phyloP scores from a whole-genome alignment of 2,797 vertebrate genomes.

The Rhinichthys osculus region DNA sequence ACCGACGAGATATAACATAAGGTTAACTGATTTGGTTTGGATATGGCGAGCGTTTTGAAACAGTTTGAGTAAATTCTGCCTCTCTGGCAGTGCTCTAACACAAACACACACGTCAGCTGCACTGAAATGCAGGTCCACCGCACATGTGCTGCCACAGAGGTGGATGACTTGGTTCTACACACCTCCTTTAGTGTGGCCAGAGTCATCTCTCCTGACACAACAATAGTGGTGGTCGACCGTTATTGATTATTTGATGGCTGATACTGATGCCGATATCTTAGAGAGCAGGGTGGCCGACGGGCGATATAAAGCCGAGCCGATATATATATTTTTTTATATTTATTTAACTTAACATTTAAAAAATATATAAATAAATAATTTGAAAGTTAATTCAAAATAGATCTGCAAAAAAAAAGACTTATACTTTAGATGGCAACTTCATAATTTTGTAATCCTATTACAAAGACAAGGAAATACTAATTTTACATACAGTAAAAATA shows the following conservation, averaged over 20 bases:
- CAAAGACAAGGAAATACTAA: neutral
- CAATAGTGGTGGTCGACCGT: neutral
- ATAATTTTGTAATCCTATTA: no score
- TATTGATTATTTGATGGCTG: neutral
- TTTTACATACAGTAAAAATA: neutral
- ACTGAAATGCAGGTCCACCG: neutral
- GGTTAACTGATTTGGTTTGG: constrained; percentile 53
- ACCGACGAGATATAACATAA: constrained; percentile 53
- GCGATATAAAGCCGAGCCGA: neutral
- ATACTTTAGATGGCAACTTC: no score
- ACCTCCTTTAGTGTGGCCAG: neutral
- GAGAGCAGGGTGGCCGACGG: neutral
- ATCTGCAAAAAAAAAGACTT: no score
- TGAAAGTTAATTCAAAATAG: no score
- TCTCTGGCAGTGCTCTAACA: constrained; percentile 38
- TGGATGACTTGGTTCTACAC: constrained; percentile 9
- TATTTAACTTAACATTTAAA: neutral
- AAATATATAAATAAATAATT: no score
- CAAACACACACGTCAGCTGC: neutral
- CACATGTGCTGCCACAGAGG: constrained; percentile 3
- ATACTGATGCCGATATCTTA: neutral
- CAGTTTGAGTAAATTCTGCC: constrained; percentile 42
- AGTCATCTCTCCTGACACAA: constrained; percentile 9
- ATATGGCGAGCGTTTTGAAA: constrained; percentile 44
- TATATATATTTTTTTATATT: neutral